phyloP scores from a whole-genome alignment of 2,888 invertebrate genomes.

The Corythucha ciliata region DNA sequence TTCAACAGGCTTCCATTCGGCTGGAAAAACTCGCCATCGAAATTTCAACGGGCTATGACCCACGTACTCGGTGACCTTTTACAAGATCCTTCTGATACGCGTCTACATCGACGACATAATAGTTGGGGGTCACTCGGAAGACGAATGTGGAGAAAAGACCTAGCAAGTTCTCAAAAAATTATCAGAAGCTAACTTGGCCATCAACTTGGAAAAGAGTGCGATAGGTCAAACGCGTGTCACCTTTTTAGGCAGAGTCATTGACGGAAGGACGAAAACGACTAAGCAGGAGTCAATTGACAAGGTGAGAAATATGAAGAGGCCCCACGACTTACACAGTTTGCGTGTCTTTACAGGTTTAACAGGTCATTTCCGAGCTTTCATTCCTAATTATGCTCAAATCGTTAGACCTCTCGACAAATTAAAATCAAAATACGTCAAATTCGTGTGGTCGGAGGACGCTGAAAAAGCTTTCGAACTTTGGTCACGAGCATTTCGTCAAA shows the following conservation, averaged over 20 bases:
- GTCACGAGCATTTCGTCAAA: not conserved
- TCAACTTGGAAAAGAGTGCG: not conserved
- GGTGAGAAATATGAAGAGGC: conserved; percentile 3
- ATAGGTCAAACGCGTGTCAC: not conserved
- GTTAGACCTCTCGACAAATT: conserved; percentile 3
- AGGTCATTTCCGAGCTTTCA: not conserved
- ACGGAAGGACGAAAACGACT: not conserved
- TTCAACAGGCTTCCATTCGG: conserved; percentile 6
- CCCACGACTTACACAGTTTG: not conserved
- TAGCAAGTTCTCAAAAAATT: not conserved
- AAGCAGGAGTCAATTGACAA: conserved; percentile 3
- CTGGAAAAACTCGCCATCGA: conserved; percentile 12
- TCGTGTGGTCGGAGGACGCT: not conserved
- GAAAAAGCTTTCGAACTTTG: not conserved
- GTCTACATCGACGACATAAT: conserved; percentile 4
- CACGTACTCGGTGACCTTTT: not conserved
- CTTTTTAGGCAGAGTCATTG: conserved; percentile 1
- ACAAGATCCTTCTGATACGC: not conserved
- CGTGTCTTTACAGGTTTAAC: not conserved
- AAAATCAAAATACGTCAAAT: not conserved
- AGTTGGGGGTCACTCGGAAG: not conserved
- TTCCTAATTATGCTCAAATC: not conserved
- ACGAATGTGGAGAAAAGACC: no score
- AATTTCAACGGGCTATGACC: conserved; percentile 1
- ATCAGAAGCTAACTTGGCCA: not conserved